phyloP scores from a whole-genome alignment of 23 tunicate genomes.

The Diplosoma virens region DNA sequence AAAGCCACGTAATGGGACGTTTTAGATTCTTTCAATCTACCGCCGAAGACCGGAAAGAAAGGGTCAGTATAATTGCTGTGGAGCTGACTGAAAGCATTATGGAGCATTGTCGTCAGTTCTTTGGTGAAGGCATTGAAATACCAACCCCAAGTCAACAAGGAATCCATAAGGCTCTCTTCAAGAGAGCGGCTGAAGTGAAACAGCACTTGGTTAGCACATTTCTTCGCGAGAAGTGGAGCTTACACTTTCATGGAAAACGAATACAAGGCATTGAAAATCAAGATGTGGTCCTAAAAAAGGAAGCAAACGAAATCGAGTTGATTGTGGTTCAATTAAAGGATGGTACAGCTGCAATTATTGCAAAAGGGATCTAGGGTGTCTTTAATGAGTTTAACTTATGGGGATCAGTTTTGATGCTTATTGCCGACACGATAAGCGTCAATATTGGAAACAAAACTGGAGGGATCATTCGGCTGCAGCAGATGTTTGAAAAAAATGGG shows the following conservation, averaged over 20 bases:
- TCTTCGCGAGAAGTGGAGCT: conserved; percentile 5
- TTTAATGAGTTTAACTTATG: not conserved
- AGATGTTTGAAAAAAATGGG: conserved; percentile 8
- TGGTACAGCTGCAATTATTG: conserved; percentile 11
- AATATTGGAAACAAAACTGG: not conserved
- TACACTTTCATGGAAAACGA: conserved; percentile 8
- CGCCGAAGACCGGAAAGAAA: too few species aligned
- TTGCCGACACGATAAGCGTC: conserved; percentile 12
- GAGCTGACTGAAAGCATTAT: too few species aligned
- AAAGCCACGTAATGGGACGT: too few species aligned
- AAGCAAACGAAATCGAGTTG: conserved; percentile 1
- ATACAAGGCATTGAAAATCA: conserved; percentile 11
- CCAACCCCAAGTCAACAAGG: conserved; percentile 5
- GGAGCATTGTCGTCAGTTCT: not conserved
- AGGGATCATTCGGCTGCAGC: conserved; percentile 6
- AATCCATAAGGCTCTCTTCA: conserved; percentile 5
- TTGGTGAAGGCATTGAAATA: conserved; percentile 4
- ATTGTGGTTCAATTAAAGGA: not conserved
- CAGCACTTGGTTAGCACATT: conserved; percentile 8
- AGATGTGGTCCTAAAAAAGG: conserved; percentile 9
- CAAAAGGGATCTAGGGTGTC: not conserved
- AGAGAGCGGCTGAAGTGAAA: conserved; percentile 7
- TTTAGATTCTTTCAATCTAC: too few species aligned
- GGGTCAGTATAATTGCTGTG: too few species aligned
- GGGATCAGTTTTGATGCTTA: not conserved